phyloP scores from a whole-genome alignment of 2,797 vertebrate species.

The Clarias laeviceps region DNA sequence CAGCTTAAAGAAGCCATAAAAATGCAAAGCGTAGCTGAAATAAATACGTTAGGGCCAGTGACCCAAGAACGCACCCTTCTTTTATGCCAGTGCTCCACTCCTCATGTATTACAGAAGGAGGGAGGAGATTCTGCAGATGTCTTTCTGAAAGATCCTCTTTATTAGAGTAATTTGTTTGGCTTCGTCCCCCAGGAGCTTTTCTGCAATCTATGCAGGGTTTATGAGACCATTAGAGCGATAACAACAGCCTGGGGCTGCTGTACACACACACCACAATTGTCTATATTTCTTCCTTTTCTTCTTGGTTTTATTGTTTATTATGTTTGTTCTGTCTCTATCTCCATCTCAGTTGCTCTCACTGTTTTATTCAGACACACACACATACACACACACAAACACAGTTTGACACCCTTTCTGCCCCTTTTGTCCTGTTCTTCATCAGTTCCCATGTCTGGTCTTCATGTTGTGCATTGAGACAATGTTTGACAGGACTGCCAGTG shows the following conservation, averaged over 20 bases:
- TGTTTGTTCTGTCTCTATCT: conserved; percentile 30
- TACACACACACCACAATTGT: conserved; percentile 20
- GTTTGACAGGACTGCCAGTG: conserved; percentile 56
- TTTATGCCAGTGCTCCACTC: not conserved
- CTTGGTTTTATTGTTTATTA: conserved; percentile 30
- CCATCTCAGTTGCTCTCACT: conserved; percentile 13
- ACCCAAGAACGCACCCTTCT: conserved; percentile 8
- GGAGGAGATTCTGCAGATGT: conserved; percentile 10
- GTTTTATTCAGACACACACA: conserved; percentile 6
- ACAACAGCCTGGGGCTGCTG: conserved; percentile 35
- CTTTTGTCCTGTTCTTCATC: conserved; percentile 30
- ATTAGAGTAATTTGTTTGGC: conserved; percentile 48
- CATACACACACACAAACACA: conserved; percentile 46
- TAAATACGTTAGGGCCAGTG: conserved; percentile 23
- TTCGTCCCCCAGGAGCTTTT: conserved; percentile 40
- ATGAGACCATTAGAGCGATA: conserved; percentile 50
- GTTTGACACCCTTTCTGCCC: conserved; percentile 46
- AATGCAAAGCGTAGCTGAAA: not conserved
- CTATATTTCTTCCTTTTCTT: conserved; percentile 35
- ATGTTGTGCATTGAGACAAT: conserved; percentile 59
- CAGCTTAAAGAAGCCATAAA: conserved; percentile 9
- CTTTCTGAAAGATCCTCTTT: conserved; percentile 41
- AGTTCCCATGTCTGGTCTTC: conserved; percentile 57
- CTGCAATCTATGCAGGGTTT: conserved; percentile 52
- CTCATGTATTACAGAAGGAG: conserved; percentile 9